Percentiles rank a stretch among this genome's conserved stretches.
These are phyloP conservation scores for Drosophila austrosaltans DNA, from an alignment of 2,888 invertebrate genomes.

Conservation along the genomic window DNA sequence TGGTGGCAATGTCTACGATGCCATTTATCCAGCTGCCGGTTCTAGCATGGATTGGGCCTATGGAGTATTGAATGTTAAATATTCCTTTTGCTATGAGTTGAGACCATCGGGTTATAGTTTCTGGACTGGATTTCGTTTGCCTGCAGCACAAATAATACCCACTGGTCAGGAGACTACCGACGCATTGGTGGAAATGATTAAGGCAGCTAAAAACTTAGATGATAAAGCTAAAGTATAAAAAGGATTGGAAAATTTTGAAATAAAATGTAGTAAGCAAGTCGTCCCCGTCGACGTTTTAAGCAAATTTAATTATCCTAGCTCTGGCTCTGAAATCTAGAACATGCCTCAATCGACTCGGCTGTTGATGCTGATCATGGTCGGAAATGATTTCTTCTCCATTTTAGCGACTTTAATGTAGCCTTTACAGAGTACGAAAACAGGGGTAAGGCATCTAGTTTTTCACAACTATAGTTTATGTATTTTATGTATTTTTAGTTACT, in stretches of 20 bases:
- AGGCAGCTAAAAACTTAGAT: conserved; percentile 37
- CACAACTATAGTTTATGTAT: too few species aligned
- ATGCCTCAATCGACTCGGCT: too few species aligned
- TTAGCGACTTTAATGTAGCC: too few species aligned
- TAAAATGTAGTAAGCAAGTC: too few species aligned
- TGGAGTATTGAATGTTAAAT: conserved; percentile 84
- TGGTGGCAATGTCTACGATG: conserved; percentile 84
- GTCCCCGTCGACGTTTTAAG: too few species aligned
- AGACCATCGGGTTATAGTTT: conserved; percentile 71
- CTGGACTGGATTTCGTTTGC: conserved; percentile 86
- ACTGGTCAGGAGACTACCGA: conserved; percentile 88
- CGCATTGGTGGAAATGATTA: conserved; percentile 83
- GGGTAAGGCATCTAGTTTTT: too few species aligned
- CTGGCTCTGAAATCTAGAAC: too few species aligned
- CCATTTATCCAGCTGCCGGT: conserved; percentile 85
- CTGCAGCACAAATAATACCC: conserved; percentile 86
- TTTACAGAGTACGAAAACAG: too few species aligned
- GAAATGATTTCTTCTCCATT: too few species aligned
- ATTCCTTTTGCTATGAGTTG: conserved; percentile 87
- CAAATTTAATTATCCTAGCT: too few species aligned
- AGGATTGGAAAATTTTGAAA: background rate
- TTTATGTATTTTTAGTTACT: too few species aligned
- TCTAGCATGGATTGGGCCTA: conserved; percentile 88
- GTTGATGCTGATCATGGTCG: too few species aligned
- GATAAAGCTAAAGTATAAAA: conserved; percentile 24